These are phyloP conservation scores for Ophion obscuratus DNA, from an alignment of 2,888 invertebrate species.

Conservation along the genomic window DNA sequence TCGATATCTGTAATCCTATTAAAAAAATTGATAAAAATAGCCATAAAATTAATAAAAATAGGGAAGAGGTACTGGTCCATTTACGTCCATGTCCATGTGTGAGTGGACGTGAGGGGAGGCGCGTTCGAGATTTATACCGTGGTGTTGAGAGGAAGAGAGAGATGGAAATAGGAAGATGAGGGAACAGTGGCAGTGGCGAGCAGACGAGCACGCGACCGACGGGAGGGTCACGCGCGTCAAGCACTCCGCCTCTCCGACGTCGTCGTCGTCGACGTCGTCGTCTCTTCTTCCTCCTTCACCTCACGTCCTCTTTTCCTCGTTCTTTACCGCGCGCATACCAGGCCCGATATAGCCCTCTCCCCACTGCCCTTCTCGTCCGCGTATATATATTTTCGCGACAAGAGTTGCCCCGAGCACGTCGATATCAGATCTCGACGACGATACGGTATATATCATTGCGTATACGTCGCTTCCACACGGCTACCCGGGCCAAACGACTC, in stretches of 20 bases:
- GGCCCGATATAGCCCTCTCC: slow-evolving; percentile 53
- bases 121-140: slow-evolving; percentile 4
- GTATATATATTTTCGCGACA: slow-evolving; percentile 20
- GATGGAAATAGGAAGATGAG: slow-evolving; percentile 50
- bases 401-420: slow-evolving; percentile 42
- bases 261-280: slow-evolving; percentile 9
- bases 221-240: slow-evolving; percentile 68
- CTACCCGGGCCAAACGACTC: background rate
- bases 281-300: slow-evolving; percentile 47
- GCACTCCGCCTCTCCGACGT: slow-evolving; percentile 56
- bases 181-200: slow-evolving; percentile 54
- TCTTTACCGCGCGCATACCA: slow-evolving; percentile 58
- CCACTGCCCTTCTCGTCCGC: slow-evolving; percentile 24
- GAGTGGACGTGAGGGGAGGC: background rate
- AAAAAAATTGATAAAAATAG: too few species aligned
- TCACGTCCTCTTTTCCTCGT: slow-evolving; percentile 48
- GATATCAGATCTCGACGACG: slow-evolving; percentile 45
- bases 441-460: slow-evolving; percentile 5
- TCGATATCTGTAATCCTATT: too few species aligned
- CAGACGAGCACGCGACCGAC: slow-evolving; percentile 64
- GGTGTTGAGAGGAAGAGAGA: slow-evolving; percentile 28
- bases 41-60: too few species aligned
- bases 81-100: background rate
- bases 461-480: slow-evolving; percentile 8
- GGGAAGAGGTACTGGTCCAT: slow-evolving; percentile 12